phyloP scores from a whole-genome alignment of 2,888 invertebrate species.

The Idaea dimidiata region DNA sequence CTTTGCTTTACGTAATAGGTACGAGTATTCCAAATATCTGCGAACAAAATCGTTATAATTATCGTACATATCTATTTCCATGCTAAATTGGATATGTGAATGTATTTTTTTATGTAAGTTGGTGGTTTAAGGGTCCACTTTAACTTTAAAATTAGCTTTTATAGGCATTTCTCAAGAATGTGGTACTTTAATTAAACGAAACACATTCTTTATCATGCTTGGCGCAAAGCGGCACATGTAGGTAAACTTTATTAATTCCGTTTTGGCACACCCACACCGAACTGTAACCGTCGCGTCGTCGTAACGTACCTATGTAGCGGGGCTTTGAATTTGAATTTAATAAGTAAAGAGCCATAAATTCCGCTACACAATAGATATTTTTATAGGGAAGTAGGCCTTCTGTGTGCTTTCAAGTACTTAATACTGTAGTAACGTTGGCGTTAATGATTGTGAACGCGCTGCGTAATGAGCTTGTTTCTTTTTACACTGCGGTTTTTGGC shows the following conservation, averaged over 20 bases:
- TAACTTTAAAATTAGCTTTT: neutral
- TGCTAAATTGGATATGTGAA: neutral
- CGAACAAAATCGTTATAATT: no score
- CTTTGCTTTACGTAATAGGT: no score
- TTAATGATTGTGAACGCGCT: no score
- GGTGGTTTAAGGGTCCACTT: no score
- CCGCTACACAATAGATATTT: no score
- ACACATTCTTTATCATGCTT: neutral
- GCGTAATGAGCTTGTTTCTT: no score
- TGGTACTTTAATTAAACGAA: neutral
- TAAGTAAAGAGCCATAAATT: neutral
- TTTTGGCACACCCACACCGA: conserved; percentile 3
- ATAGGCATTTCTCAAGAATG: neutral
- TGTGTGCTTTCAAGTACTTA: no score
- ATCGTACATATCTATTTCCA: no score
- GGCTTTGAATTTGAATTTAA: neutral
- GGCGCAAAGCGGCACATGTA: neutral
- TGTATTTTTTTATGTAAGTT: neutral
- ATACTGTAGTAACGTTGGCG: no score
- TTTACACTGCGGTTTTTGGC: no score
- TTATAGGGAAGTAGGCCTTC: no score
- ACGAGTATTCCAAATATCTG: no score
- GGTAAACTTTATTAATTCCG: conserved; percentile 9
- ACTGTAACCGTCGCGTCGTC: neutral
- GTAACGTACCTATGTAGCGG: neutral